Conservation (phyloP, 2,888 invertebrate genomes). For the Theodoxus fluviatilis region DNA sequence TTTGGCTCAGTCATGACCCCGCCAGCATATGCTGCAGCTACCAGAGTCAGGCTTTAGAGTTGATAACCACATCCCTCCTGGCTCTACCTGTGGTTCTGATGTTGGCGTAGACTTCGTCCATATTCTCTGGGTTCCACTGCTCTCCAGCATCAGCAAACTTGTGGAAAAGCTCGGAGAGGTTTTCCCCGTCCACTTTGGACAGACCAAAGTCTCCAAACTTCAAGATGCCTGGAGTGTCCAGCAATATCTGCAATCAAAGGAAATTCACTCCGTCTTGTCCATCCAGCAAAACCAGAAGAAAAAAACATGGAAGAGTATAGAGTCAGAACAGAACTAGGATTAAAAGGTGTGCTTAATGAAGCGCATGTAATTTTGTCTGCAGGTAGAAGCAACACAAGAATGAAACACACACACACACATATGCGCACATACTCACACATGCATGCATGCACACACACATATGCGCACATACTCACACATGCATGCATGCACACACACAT, state of each 20-base stretch:
- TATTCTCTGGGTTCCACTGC: constrained; percentile 44
- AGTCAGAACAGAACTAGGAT: background rate
- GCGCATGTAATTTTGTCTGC: too few relatives aligned
- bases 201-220: constrained; percentile 65
- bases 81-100: constrained; percentile 46
- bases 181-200: constrained; percentile 63
- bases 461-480: too few relatives aligned
- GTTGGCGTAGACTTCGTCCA: constrained; percentile 45
- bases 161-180: constrained; percentile 61
- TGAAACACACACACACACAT: too few relatives aligned
- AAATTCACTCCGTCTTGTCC: background rate
- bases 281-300: constrained; percentile 11
- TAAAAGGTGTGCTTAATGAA: too few relatives aligned
- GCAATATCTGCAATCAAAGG: constrained; percentile 51
- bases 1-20: too few relatives aligned
- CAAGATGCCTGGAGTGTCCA: constrained; percentile 63
- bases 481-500: too few relatives aligned
- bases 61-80: too few relatives aligned
- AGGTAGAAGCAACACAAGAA: too few relatives aligned
- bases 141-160: constrained; percentile 61
- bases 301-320: background rate
- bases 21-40: too few relatives aligned
- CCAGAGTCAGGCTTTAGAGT: too few relatives aligned
- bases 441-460: too few relatives aligned
- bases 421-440: too few relatives aligned